Evolutionary conservation across 2,888 invertebrate genomes (phyloP).

Genomic region (Harpalus rufipes): DNA sequence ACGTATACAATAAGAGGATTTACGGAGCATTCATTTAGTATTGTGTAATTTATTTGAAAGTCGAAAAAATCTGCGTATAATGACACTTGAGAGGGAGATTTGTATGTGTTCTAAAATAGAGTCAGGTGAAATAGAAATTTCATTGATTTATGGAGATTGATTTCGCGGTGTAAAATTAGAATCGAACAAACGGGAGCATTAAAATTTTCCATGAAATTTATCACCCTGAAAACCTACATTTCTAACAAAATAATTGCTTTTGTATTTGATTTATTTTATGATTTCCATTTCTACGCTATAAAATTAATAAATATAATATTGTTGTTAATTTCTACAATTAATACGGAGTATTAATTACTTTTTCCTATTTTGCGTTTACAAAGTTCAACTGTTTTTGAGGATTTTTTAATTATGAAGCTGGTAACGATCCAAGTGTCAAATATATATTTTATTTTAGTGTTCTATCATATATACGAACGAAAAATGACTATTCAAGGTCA

Average conservation of each 20-base stretch:
- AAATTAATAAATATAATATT: not conserved
- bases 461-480: too few species aligned
- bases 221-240: not conserved
- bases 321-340: too few species aligned
- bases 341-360: too few species aligned
- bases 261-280: not conserved
- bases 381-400: too few species aligned
- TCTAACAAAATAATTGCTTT: not conserved
- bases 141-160: slow-evolving; percentile 31
- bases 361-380: too few species aligned
- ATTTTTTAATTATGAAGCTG: too few species aligned
- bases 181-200: not conserved
- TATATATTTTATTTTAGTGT: too few species aligned
- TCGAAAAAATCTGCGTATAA: slow-evolving; percentile 28
- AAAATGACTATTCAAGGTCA: too few species aligned
- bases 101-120: not conserved
- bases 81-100: not conserved
- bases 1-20: slow-evolving; percentile 36
- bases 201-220: not conserved
- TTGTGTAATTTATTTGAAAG: not conserved
- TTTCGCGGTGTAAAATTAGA: not conserved
- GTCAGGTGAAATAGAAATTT: slow-evolving; percentile 28
- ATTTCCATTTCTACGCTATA: not conserved
- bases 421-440: too few species aligned
- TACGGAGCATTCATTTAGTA: slow-evolving; percentile 20